Base-by-base conservation (phyloP, 2,888 invertebrate genomes). In the Chloroclysta siterata region DNA sequence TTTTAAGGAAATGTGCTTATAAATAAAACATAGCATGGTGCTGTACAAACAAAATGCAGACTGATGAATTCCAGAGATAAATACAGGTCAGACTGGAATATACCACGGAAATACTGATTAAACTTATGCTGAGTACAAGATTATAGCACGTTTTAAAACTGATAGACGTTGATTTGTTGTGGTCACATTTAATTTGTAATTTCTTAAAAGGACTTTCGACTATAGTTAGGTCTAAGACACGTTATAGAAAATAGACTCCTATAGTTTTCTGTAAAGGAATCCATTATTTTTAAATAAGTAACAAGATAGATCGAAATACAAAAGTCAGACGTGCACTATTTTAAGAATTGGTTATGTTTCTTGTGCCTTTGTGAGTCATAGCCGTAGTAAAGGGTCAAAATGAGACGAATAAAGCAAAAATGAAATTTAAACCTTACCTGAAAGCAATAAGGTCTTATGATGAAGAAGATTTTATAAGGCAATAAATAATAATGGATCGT, bases 401-500 rank as follows among this genome's bases (percentile, higher is more conserved):
- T 80, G 80, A 82, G 76, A 82, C 83, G 79, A 78, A 76, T 75
- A 79, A 80, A 72, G 66, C 17, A 57, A 60, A 51, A 68, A 67
- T 61, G 66, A 56, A 79, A 81, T 82, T 67, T 69, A 62, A 64
- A 80, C 85, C 75, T 77, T 85, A 80, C 59, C 14, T 5, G n/a
- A 41, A 33, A 39, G 0, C 62, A 41, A 68, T 84, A 88, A 78
- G 78, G 84, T 80, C 64, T 66, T 44, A 63, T 78, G 82, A 17
- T 59, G 56, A 57, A 63, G 56, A 60, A 66, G 64, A 81, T 85
- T 86, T 84, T 84, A 87, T 88, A 88, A 78, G 85, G 89, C 79
- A 88, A 90, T 90, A 91, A 91, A 91, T 90, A 90, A 90, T 90
- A 90, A 89, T 89, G 90, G 88, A 85, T 88, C 88, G 84, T 88